These are phyloP conservation scores for Cetoscarus ocellatus DNA, from an alignment of 2,797 vertebrate genomes.

Conservation along the genomic window DNA sequence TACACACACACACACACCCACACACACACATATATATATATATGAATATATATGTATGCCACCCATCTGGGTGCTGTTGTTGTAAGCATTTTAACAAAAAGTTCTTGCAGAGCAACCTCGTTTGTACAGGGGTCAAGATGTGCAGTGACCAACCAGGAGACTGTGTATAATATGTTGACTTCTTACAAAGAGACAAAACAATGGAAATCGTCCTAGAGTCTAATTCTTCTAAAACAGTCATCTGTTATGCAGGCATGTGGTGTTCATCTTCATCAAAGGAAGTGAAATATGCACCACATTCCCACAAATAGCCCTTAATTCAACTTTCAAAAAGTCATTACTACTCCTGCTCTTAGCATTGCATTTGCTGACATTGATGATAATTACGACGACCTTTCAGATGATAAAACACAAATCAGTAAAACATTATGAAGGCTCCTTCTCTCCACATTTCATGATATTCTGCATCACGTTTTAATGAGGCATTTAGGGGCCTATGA, in stretches of 20 bases:
- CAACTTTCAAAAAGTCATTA: slow-evolving; percentile 72
- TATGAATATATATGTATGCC: too few relatives aligned
- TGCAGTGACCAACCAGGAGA: slow-evolving; percentile 12
- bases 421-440: slow-evolving; percentile 72
- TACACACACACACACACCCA: too few relatives aligned
- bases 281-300: slow-evolving; percentile 38
- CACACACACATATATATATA: neutral
- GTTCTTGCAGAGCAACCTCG: neutral
- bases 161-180: slow-evolving; percentile 2
- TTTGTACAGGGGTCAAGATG: slow-evolving; percentile 15
- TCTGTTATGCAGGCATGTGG: slow-evolving; percentile 27
- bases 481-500: slow-evolving; percentile 83
- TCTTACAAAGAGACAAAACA: neutral
- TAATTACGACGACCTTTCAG: slow-evolving; percentile 81
- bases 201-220: neutral
- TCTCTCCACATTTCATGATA: slow-evolving; percentile 74
- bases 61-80: too few relatives aligned
- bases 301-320: slow-evolving; percentile 67
- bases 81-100: neutral
- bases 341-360: slow-evolving; percentile 37
- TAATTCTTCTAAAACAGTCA: slow-evolving; percentile 4
- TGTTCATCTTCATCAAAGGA: slow-evolving; percentile 62
- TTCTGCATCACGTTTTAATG: slow-evolving; percentile 81
- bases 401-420: slow-evolving; percentile 81
- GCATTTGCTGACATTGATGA: slow-evolving; percentile 80